Evolutionary conservation across 1,140 invertebrate species (phyloP), one percentile per base, ranked within the genome.

Genomic region (Polypedilum vanderplanki): DNA sequence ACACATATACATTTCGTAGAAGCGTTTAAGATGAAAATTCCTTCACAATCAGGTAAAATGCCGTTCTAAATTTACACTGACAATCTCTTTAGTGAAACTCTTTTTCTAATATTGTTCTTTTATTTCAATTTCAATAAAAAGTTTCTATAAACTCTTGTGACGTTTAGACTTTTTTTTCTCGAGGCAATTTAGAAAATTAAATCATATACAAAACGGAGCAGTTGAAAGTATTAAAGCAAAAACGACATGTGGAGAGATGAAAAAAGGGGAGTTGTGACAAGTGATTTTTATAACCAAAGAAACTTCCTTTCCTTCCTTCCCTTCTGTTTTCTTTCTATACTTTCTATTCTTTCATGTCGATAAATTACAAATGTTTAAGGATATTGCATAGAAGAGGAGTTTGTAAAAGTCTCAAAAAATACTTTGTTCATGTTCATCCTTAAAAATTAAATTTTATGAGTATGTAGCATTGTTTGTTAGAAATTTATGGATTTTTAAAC

Each of bases 371-470:
- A 57, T 57, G 46, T 57, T 57, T 57, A 57, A 57, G 46, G 46
- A 57, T 57, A 57, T n/a, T n/a, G 46, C 46, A 57, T 57, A 57
- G 15, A 15, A 15, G 41, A 46, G 24, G 24, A 33, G 24, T 33
- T 33, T 33, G 24, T 33, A 57, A 57, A 15, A 57, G 46, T n/a
- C n/a, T 57, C 46, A 15, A 57, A 15, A 57, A 5, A 33, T 57
- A 15, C 65, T 70, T 18, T 70, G 65, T 70, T n/a, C 46, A 70
- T 70, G 65, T 22, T 70, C 65, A 70, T 70, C 65, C 65, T 70
- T 70, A 70, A 70, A 70, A 70, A 70, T 70, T 70, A 70, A 70
- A 70, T 70, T 22, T 70, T 70, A 70, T 70, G 65, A 70, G 8
- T 20, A 18, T 70, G 65, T 70, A 8, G n/a, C 17, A 18, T 20